Evolutionary conservation across 1,140 invertebrate species (phyloP), one percentile per base, ranked within the genome.

Genomic region (Sitophilus oryzae): DNA sequence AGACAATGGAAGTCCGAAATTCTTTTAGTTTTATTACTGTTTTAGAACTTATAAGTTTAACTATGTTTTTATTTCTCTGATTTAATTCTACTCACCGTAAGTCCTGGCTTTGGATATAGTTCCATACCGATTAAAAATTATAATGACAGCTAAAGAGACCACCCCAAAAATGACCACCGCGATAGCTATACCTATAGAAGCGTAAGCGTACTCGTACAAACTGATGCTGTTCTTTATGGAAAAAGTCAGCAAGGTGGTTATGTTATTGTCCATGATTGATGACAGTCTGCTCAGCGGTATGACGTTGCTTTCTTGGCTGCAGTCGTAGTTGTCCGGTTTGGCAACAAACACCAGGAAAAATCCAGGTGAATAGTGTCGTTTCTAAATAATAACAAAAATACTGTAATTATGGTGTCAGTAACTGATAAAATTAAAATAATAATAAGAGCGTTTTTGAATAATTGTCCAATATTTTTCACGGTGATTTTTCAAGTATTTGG

Each of bases 271-370:
- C 73, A 64, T 14, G 79, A 66, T 60, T 82, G 23, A 23, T 22
- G 20, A 9, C 19, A 18, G 23, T 10, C 35, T 51, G 1, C 23
- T 20, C 9, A 46, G 82, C 73, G 71, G 56, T 21, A 73, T 42
- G 0, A 68, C 61, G 19, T 55, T 48, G 59, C 34, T 55, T 66
- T 63, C 50, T 65, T 48, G 77, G 45, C 74, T 75, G 66, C 90
- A 93, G 37, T 83, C 82, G 2, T 73, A 77, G 60, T 92, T 86
- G 40, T 84, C 83, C 0, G 82, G 79, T 73, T 89, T 86, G 34
- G 89, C 82, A 16, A 91, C 84, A 61, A 92, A 79, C 1, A 91
- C 86, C 22, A 92, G 76, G 70, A 86, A 91, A 68, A 92, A 88
- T 9, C 87, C 86, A 19, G 75, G 56, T 0, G 82, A 81, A 66